These are phyloP conservation scores for Gymnopithys bicolor DNA, from an alignment of 2,797 vertebrate species.

Conservation along the genomic window DNA sequence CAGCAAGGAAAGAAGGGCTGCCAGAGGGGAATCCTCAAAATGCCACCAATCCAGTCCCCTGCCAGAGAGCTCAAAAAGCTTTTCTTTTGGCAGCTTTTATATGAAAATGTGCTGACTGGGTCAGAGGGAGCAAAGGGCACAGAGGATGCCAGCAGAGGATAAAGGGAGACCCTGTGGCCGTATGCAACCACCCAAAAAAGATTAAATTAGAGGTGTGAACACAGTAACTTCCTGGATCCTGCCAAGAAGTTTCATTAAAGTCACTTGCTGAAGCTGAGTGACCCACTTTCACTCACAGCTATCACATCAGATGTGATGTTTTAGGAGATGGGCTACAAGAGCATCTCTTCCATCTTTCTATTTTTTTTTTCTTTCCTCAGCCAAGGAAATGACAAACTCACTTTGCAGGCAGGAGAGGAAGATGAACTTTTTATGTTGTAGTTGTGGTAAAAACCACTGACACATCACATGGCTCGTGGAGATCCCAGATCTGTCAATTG, in stretches of 20 bases:
- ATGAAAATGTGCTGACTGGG: not conserved
- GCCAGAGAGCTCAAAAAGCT: fast-evolving
- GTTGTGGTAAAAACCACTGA: not conserved
- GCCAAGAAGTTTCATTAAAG: constrained; percentile 47
- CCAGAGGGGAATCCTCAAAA: not conserved
- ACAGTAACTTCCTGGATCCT: not conserved
- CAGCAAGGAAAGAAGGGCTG: not conserved
- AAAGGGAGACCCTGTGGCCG: not conserved
- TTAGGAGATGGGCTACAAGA: constrained; percentile 3
- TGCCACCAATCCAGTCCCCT: not conserved
- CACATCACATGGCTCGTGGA: not conserved
- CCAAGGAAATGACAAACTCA: not conserved
- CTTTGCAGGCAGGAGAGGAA: not conserved
- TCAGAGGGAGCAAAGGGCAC: not conserved
- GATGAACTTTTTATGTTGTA: not conserved
- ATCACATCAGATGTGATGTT: constrained; percentile 54
- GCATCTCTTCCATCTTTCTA: not conserved
- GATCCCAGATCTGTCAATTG: not conserved
- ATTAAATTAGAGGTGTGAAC: constrained; percentile 22
- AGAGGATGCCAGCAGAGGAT: not conserved
- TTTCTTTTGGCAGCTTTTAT: fast-evolving
- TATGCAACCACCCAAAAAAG: not conserved
- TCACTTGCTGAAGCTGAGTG: not conserved
- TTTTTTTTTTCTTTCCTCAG: not conserved
- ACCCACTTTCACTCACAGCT: constrained; percentile 46